phyloP scores from a whole-genome alignment of 2,888 invertebrate genomes.

The Pseudococcus longispinus region DNA sequence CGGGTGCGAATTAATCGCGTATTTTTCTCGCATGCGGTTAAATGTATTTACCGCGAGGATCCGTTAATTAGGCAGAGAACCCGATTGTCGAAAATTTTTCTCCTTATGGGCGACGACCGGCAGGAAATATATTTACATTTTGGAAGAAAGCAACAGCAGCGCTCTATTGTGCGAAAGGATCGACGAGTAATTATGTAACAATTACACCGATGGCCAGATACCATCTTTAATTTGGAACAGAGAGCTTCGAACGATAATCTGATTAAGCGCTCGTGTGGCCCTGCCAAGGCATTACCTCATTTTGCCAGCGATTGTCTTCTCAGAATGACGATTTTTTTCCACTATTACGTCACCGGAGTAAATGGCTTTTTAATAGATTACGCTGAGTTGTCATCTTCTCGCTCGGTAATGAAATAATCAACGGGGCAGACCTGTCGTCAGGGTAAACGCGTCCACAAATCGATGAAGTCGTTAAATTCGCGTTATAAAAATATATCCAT shows the following conservation, averaged over 20 bases:
- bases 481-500: neutral
- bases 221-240: conserved; percentile 6
- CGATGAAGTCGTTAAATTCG: neutral
- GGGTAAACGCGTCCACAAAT: neutral
- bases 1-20: neutral
- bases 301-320: neutral
- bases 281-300: neutral
- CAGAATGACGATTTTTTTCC: neutral
- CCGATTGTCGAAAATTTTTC: neutral
- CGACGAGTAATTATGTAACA: neutral
- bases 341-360: neutral
- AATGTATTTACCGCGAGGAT: neutral
- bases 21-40: neutral
- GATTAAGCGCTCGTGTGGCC: neutral
- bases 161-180: no score
- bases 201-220: neutral
- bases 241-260: neutral
- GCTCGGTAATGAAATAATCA: neutral
- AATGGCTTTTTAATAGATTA: neutral
- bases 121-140: no score
- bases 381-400: neutral
- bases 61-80: neutral
- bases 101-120: neutral
- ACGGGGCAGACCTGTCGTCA: no score
- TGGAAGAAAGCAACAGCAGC: neutral